Evolutionary conservation across 2,888 invertebrate genomes (phyloP).

Genomic region (Noctua comes): DNA sequence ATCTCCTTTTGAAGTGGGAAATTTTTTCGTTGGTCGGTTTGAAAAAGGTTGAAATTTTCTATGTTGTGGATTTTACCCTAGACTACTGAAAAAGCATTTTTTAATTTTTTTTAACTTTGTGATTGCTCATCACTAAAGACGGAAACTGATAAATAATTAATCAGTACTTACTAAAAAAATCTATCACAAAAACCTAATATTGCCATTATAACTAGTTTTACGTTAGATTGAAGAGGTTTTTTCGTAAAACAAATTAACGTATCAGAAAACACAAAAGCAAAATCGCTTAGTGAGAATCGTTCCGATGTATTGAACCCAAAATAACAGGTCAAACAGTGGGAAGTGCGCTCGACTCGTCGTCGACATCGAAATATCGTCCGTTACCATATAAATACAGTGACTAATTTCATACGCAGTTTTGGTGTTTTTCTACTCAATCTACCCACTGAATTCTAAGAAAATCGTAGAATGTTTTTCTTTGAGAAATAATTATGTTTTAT

Average conservation of each 20-base stretch:
- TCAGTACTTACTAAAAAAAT: not conserved
- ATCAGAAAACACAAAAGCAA: not conserved
- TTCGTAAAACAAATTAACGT: not conserved
- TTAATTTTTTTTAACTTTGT: not conserved
- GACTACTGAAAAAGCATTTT: not conserved
- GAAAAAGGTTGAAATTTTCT: no score
- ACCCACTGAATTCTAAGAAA: conserved; percentile 3
- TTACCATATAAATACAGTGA: conserved; percentile 73
- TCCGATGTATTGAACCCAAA: conserved; percentile 80
- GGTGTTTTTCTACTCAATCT: not conserved
- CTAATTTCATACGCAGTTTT: conserved; percentile 66
- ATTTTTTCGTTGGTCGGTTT: no score
- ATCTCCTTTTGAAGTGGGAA: not conserved
- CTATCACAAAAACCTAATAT: not conserved
- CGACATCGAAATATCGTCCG: conserved; percentile 70
- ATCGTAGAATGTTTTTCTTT: conserved; percentile 13
- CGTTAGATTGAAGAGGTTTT: no score
- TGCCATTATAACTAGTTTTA: no score
- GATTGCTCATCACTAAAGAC: not conserved
- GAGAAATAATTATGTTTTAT: not conserved
- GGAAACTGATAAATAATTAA: not conserved
- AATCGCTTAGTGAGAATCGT: conserved; percentile 73
- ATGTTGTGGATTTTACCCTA: not conserved
- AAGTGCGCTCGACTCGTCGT: conserved; percentile 75
- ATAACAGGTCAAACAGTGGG: conserved; percentile 81